Base-by-base conservation (phyloP, 2,888 invertebrate genomes). In the Salpingus planirostris region DNA sequence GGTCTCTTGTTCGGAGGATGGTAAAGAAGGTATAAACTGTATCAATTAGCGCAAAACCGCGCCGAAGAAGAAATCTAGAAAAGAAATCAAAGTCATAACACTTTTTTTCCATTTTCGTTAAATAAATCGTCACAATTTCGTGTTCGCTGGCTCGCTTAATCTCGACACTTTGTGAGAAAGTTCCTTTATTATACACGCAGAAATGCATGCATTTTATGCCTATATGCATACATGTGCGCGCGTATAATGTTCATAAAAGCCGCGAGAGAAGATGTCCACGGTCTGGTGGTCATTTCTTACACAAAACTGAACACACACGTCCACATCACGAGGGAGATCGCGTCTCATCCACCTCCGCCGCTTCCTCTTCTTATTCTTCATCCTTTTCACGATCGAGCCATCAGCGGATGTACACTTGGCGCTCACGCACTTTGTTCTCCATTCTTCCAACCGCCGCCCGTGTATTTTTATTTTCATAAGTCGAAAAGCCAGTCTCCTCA, bases 271-370 rank as follows among this genome's bases (percentile, higher is more conserved):
- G 36, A 40, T 36, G 36, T 40, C 33, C 33, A 44, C 43, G 46
- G 43, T 46, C 42, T 35, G 46, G 22, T 44, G 44, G 37, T 36
- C 44, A 44, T 41, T 39, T 40, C 37, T 38, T n/a, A n/a, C n/a
- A n/a, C n/a, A n/a, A n/a, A n/a, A n/a, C n/a, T n/a, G n/a, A n/a
- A n/a, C n/a, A n/a, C n/a, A n/a, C n/a, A n/a, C n/a, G n/a, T n/a
- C n/a, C n/a, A n/a, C n/a, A n/a, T n/a, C n/a, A n/a, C n/a, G n/a
- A 37, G 36, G 35, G 31, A 42, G 44, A 46, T 46, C 46, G 40
- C 40, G 38, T 36, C 41, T 36, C 33, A n/a, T n/a, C n/a, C n/a
- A n/a, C n/a, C n/a, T n/a, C n/a, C n/a, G n/a, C n/a, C n/a, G n/a
- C n/a, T n/a, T n/a, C n/a, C n/a, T n/a, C n/a, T n/a, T n/a, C n/a